Evolutionary conservation across 2,797 vertebrate species (phyloP).

Genomic region (Petrocephalus sullivani): DNA sequence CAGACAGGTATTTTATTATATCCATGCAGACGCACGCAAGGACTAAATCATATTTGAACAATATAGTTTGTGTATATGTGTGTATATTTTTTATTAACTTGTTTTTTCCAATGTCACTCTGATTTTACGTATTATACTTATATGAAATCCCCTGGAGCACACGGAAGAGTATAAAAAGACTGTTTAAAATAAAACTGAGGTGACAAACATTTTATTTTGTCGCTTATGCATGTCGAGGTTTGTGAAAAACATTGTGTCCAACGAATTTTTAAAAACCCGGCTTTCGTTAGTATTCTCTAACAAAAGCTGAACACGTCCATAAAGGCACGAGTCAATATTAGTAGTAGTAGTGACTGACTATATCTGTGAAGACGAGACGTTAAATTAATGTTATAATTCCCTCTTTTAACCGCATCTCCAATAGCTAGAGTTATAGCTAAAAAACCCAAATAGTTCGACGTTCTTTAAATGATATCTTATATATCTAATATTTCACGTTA

Average conservation of each 20-base stretch:
- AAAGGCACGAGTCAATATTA: neutral
- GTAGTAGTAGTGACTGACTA: neutral
- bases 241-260: neutral
- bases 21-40: neutral
- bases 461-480: neutral
- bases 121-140: neutral
- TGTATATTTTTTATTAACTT: neutral
- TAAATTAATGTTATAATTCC: neutral
- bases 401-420: neutral
- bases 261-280: neutral
- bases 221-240: neutral
- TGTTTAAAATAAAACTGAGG: neutral
- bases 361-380: neutral
- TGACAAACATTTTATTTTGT: neutral
- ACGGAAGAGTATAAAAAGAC: neutral
- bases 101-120: neutral
- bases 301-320: neutral
- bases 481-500: neutral
- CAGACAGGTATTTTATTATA: neutral
- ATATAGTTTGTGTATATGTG: neutral
- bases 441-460: neutral
- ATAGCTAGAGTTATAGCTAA: neutral
- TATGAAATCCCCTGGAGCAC: neutral
- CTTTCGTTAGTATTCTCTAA: neutral
- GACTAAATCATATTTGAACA: neutral